Base-by-base conservation (phyloP, 2,113 vertebrate species). In the Crocuta crocuta region DNA sequence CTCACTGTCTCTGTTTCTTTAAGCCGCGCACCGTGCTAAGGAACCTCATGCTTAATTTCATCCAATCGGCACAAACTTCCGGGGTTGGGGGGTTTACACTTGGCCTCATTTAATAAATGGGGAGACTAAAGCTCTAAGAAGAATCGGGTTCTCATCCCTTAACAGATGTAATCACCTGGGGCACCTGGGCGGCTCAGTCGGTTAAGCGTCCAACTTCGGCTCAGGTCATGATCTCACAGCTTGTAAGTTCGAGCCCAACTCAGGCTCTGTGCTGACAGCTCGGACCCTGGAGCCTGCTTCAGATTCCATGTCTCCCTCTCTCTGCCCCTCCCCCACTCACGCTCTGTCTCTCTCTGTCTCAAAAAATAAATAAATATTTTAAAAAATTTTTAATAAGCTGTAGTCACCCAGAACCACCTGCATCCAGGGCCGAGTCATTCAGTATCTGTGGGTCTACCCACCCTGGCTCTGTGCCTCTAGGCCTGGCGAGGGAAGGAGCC, bases 401-500 rank as follows among this genome's bases (percentile, higher is more conserved):
- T 31, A 35, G 39, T 74, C 71, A 21, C 21, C 53, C 3, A 0
- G 19, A n/a, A 43, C 63, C 1, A 17, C 7, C 55, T 68, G 13
- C 81, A 43, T 61, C 16, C 53, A 5, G 28, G 55, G 39, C 53
- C 4, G 0, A 43, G 45, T n/a, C 81, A 53, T 31, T 86, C 81
- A 71, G 19, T 50, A 35, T 24, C 86, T 28, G 2, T 1, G 7
- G 43, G 1, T 45, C 35, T 35, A 8, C 31, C 15, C 31, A 66
- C 19, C 21, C 33, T 21, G 63, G 45, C 48, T 17, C 10, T 1
- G 6, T 43, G 26, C n/a, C n/a, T 16, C 71, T 3, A 17, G 33
- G 45, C 31, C 55, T 23, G 76, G 13, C 0, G 0, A 4, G 10
- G 74, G 73, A 11, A 97, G 43, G 5, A 70, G 24, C 61, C 50